phyloP scores from a whole-genome alignment of 2,797 vertebrate species.

The Takifugu rubripes region DNA sequence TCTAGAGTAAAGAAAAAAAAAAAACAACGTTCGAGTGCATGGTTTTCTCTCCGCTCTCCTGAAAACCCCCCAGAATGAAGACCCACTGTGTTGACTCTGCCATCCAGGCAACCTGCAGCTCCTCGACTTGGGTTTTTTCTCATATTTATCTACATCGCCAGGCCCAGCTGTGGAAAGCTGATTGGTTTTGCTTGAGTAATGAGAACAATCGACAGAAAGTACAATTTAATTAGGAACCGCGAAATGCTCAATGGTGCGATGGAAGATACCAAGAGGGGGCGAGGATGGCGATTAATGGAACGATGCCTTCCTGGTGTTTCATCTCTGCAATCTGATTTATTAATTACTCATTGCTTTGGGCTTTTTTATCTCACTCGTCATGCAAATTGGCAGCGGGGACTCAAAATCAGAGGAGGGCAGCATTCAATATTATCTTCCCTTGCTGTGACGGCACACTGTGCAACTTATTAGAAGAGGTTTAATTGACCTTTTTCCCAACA shows the following conservation, averaged over 20 bases:
- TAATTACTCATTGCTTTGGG: conserved; percentile 56
- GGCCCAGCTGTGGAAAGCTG: conserved; percentile 54
- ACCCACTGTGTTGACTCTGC: conserved; percentile 4
- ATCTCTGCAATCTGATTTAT: conserved; percentile 68
- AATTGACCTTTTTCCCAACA: conserved; percentile 22
- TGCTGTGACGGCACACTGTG: conserved; percentile 9
- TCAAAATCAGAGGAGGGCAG: conserved; percentile 4
- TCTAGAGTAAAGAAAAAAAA: too few relatives aligned
- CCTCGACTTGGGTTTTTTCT: conserved; percentile 49
- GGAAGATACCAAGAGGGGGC: conserved; percentile 60
- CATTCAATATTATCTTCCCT: conserved; percentile 20
- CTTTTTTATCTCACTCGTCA: conserved; percentile 41
- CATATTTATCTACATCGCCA: conserved; percentile 52
- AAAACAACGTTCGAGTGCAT: too few relatives aligned
- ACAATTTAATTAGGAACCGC: conserved; percentile 68
- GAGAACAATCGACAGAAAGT: conserved; percentile 65
- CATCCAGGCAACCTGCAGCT: conserved; percentile 17
- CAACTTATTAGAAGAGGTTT: conserved; percentile 12
- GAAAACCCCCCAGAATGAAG: conserved; percentile 7
- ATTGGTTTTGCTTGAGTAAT: conserved; percentile 71
- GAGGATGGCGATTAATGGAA: conserved; percentile 64
- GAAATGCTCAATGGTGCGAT: conserved; percentile 50
- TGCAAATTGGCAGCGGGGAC: conserved; percentile 48
- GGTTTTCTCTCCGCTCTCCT: background rate
- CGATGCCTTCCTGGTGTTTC: conserved; percentile 50